phyloP scores from a whole-genome alignment of 2,888 invertebrate genomes.

The Prosapia bicincta region DNA sequence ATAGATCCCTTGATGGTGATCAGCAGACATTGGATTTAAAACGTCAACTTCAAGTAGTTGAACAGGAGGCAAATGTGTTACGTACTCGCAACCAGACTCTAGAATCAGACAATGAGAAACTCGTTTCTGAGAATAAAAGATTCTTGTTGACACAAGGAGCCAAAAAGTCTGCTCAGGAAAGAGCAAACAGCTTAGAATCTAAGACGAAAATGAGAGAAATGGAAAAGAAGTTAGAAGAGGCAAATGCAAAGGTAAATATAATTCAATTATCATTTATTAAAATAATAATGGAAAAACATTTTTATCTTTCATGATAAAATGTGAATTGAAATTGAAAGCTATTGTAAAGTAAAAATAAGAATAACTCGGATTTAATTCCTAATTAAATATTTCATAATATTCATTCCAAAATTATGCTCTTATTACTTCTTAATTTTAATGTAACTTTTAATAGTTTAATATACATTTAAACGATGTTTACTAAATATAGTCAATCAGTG shows the following conservation, averaged over 20 bases:
- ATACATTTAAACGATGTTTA: too few relatives aligned
- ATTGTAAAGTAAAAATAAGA: too few relatives aligned
- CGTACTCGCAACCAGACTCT: slow-evolving; percentile 63
- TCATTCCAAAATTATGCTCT: too few relatives aligned
- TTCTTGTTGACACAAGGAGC: slow-evolving; percentile 58
- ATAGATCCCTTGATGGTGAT: slow-evolving; percentile 59
- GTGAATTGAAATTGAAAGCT: too few relatives aligned
- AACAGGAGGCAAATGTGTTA: slow-evolving; percentile 69
- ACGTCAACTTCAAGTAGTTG: slow-evolving; percentile 70
- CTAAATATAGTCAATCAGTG: too few relatives aligned
- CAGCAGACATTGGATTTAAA: slow-evolving; percentile 66
- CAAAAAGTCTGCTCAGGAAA: slow-evolving; percentile 50
- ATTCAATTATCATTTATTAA: too few relatives aligned
- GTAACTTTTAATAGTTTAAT: too few relatives aligned
- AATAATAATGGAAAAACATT: too few relatives aligned
- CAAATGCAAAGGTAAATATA: slow-evolving; percentile 49
- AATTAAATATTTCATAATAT: too few relatives aligned
- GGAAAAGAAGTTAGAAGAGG: slow-evolving; percentile 60
- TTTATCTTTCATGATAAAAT: too few relatives aligned
- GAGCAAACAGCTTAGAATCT: slow-evolving; percentile 54
- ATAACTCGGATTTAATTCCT: too few relatives aligned
- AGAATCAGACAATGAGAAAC: slow-evolving; percentile 72
- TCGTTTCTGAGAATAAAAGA: slow-evolving; percentile 69
- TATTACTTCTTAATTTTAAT: too few relatives aligned
- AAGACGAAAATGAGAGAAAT: slow-evolving; percentile 58